Conservation (phyloP, 2,888 invertebrate species). For the Troides helena region DNA sequence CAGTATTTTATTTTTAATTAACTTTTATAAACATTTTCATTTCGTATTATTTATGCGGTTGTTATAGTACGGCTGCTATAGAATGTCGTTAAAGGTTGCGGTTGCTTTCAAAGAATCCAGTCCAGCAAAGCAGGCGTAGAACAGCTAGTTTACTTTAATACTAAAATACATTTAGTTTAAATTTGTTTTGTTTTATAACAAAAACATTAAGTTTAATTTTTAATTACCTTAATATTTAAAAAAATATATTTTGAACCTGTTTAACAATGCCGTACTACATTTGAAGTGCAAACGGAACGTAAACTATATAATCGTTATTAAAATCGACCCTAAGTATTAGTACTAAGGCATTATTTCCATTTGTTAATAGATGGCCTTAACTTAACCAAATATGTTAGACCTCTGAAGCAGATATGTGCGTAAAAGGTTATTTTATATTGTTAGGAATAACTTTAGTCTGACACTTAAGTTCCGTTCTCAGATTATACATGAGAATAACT, state of each 20-base stretch:
- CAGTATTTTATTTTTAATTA: too few relatives aligned
- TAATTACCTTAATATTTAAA: too few relatives aligned
- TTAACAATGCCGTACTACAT: not conserved
- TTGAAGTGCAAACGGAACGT: conserved; percentile 27
- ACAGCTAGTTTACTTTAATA: too few relatives aligned
- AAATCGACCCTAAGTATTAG: conserved; percentile 48
- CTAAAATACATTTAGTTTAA: too few relatives aligned
- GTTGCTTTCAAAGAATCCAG: too few relatives aligned
- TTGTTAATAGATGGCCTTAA: conserved; percentile 47
- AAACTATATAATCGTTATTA: conserved; percentile 39
- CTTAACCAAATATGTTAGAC: conserved; percentile 50
- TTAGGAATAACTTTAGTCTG: conserved; percentile 34
- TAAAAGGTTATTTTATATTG: conserved; percentile 60
- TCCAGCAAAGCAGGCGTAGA: too few relatives aligned
- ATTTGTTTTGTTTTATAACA: too few relatives aligned
- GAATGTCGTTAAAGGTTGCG: too few relatives aligned
- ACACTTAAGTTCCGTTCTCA: conserved; percentile 27
- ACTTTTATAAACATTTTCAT: too few relatives aligned
- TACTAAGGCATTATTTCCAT: conserved; percentile 38
- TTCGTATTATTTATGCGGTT: too few relatives aligned
- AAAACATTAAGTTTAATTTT: too few relatives aligned
- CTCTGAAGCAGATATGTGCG: conserved; percentile 53
- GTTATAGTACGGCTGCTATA: too few relatives aligned
- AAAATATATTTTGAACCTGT: not conserved
- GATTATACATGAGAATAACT: conserved; percentile 6